Conservation (phyloP, 2,888 invertebrate genomes). For the Harpalus rufipes region DNA sequence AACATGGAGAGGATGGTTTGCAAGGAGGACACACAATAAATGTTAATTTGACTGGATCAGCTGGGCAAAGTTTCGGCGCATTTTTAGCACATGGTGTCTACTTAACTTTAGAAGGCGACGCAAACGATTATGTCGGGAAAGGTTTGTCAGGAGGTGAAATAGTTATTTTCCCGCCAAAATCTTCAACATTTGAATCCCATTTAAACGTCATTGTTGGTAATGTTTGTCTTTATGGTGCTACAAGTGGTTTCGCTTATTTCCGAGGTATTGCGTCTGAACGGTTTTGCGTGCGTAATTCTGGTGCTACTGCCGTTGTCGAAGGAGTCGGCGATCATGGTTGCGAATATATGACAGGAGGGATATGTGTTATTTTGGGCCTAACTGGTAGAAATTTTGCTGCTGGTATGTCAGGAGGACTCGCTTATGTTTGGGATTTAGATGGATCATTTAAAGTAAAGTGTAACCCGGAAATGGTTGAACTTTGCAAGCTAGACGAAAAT, state of each 20-base stretch:
- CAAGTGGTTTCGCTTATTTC: constrained; percentile 95
- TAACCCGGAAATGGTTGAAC: constrained; percentile 96
- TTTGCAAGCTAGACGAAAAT: constrained; percentile 87
- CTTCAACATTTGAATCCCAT: constrained; percentile 92
- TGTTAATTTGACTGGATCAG: constrained; percentile 93
- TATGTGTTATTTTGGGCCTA: constrained; percentile 92
- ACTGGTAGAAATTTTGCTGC: constrained; percentile 99
- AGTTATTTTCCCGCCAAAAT: constrained; percentile 94
- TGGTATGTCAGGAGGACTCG: constrained; percentile 97
- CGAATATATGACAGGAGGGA: constrained; percentile 99
- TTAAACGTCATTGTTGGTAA: constrained; percentile 98
- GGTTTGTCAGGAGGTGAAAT: constrained; percentile 97
- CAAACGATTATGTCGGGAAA: constrained; percentile 98
- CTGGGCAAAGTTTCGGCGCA: constrained; percentile 99
- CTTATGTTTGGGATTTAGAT: constrained; percentile 95
- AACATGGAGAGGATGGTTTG: constrained; percentile 91
- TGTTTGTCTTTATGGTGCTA: constrained; percentile 98
- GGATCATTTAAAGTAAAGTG: constrained; percentile 92
- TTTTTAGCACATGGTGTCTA: constrained; percentile 95
- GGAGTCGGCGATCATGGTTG: constrained; percentile 99
- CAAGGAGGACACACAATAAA: constrained; percentile 88
- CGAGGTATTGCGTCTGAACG: constrained; percentile 96
- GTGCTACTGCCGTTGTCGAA: constrained; percentile 96
- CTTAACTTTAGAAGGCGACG: constrained; percentile 95
- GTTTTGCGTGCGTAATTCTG: constrained; percentile 99